Evolutionary conservation across 2,797 vertebrate genomes (phyloP), one percentile per base, ranked within the genome.

Genomic region (Enteromius viviparus): DNA sequence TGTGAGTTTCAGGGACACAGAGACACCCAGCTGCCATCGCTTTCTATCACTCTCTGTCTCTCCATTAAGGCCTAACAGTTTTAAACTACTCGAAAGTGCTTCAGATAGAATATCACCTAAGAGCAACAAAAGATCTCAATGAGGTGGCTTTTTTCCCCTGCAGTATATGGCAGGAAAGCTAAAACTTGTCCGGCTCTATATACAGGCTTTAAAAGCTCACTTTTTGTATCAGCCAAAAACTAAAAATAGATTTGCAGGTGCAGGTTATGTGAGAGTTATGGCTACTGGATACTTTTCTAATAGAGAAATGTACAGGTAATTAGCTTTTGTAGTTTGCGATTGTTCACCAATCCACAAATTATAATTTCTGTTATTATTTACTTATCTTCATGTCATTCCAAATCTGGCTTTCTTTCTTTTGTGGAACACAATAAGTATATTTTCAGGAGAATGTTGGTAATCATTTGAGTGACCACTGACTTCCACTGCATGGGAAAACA

Each of bases 31-130:
- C 64, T 80, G 62, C 40, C 4, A 19, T 51, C 34, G 34, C 60
- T 45, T 62, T 32, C 74, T 51, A 11, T 82, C 68, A 68, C 26
- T 74, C 37, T 80, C 42, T 87, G 72, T 79, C 26, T 51, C 23
- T 78, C 49, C 74, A 88, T 87, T 75, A 84, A 78, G 76, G 65
- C 64, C 64, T 80, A 80, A 84, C 66, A 76, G 82, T 88, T 89
- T 87, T 85, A 88, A 87, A 76, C 86, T 87, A 81, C 85, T 86
- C 80, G 70, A 88, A 87, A 87, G 82, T 82, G 81, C 84, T 89
- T 84, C 60, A 81, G 85, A 26, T 68, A 82, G 71, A 87, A 87
- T 77, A 78, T 9, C 68, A 86, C 65, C 77, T 69, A 82, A 81
- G 69, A 64, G 85, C 77, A 76, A 75, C 80, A 80, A 80, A 85